Evolutionary conservation across 1,140 invertebrate species (phyloP).

Genomic region (Prorops nasuta): DNA sequence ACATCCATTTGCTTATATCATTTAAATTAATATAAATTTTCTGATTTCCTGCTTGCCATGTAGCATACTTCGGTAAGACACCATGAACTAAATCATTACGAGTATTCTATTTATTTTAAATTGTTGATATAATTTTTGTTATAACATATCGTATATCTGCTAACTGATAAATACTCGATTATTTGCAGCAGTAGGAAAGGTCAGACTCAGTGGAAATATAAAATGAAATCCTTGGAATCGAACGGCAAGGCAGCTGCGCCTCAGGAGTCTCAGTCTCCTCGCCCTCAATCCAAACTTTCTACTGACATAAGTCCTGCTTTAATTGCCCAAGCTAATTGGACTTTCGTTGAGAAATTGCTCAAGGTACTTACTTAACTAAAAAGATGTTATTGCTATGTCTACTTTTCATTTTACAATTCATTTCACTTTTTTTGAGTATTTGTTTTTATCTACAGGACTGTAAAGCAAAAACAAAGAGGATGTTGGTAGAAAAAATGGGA

Average conservation of each 20-base stretch:
- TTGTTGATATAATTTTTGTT: background rate
- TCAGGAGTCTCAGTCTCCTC: conserved; percentile 52
- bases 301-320: conserved; percentile 73
- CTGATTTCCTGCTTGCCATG: conserved; percentile 28
- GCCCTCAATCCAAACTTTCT: conserved; percentile 54
- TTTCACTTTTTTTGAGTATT: conserved; percentile 4
- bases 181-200: conserved; percentile 46
- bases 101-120: background rate
- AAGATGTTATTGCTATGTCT: background rate
- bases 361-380: conserved; percentile 64
- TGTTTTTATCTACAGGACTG: conserved; percentile 66
- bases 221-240: conserved; percentile 52
- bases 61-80: conserved; percentile 54
- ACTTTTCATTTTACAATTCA: conserved; percentile 8
- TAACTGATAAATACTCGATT: background rate
- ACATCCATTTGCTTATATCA: too few species aligned
- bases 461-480: conserved; percentile 92
- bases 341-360: conserved; percentile 94
- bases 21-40: conserved; percentile 22
- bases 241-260: conserved; percentile 44
- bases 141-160: background rate
- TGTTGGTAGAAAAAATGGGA: conserved; percentile 97
- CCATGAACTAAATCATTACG: background rate
- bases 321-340: conserved; percentile 98
- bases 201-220: conserved; percentile 55